Base-by-base conservation (phyloP, 1,140 invertebrate species). In the Drosophila rhopaloa region DNA sequence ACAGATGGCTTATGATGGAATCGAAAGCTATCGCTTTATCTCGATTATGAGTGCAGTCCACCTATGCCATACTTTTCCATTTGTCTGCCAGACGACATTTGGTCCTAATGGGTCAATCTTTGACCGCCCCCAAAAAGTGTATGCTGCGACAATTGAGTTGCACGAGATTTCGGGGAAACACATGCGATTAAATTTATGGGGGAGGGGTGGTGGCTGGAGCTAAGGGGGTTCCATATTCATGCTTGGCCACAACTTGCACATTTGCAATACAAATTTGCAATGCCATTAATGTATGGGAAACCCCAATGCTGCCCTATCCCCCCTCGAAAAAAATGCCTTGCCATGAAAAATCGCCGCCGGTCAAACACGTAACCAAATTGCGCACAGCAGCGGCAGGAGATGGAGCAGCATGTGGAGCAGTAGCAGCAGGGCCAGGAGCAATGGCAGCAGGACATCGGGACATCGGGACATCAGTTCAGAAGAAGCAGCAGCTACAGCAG, bases 351-450 rank as follows among this genome's bases (percentile, higher is more conserved):
- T 88, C 85, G 84, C 84, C 84, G 84, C 65, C 71, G 84, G 84
- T 83, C 84, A 88, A 89, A 88, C 81, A 88, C 84, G 85, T 88
- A 88, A 88, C 83, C 84, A 80, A 88, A 88, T 88, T 88, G 83
- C 84, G 80, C 81, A 80, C 44, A 77, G 41, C 63, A 58, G 53
- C 53, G 47, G 37, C 29, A 50, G 48, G n/a, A 57, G 58, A 9
- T 70, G 48, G 56, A 51, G 40, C 59, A 35, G 19, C 27, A 51
- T 37, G 56, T 53, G 40, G 44, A 44, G 53, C 47, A 58, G 38
- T 10, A 50, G 56, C 29, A 47, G 54, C 14, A 71, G 71, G 27
- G 59, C 47, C 51, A 62, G 50, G 43, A 71, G 55, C 41, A 51
- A 29, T 46, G 56, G 38, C 37, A 62, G 29, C 38, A 44, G 65